These are phyloP conservation scores for Pantala flavescens DNA, from an alignment of 1,140 invertebrate species.

Conservation along the genomic window DNA sequence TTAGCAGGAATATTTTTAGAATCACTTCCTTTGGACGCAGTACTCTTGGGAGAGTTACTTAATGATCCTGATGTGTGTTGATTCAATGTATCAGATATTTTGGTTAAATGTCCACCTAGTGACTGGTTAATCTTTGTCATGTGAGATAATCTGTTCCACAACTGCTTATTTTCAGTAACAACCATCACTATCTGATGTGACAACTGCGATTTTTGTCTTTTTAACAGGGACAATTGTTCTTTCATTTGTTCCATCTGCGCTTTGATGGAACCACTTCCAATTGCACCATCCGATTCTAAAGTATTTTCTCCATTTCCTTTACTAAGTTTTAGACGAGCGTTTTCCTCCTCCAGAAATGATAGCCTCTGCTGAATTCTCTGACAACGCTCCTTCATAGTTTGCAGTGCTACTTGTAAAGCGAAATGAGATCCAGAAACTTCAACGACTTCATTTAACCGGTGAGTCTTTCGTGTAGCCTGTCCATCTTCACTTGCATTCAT, in stretches of 20 bases:
- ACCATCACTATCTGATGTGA: conserved; percentile 66
- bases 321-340: conserved; percentile 47
- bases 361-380: conserved; percentile 57
- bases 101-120: conserved; percentile 38
- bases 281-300: conserved; percentile 22
- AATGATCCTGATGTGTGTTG: conserved; percentile 30
- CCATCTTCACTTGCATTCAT: not conserved
- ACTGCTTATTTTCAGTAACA: conserved; percentile 61
- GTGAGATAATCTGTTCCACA: conserved; percentile 60
- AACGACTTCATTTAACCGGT: conserved; percentile 24
- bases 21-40: conserved; percentile 20
- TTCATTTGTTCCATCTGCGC: conserved; percentile 24
- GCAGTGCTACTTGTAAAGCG: conserved; percentile 61
- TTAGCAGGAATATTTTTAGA: conserved; percentile 47
- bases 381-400: conserved; percentile 69
- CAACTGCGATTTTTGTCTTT: conserved; percentile 57
- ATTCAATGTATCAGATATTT: conserved; percentile 40
- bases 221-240: conserved; percentile 25
- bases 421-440: conserved; percentile 36
- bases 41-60: conserved; percentile 28
- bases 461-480: not conserved
- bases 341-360: conserved; percentile 58
- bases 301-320: conserved; percentile 26
- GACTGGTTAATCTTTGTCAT: conserved; percentile 47
- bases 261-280: conserved; percentile 20